Percentiles rank a stretch among this genome's conserved stretches.
Conservation (phyloP, 2,113 vertebrate genomes). For the Gobiocypris rarus region DNA sequence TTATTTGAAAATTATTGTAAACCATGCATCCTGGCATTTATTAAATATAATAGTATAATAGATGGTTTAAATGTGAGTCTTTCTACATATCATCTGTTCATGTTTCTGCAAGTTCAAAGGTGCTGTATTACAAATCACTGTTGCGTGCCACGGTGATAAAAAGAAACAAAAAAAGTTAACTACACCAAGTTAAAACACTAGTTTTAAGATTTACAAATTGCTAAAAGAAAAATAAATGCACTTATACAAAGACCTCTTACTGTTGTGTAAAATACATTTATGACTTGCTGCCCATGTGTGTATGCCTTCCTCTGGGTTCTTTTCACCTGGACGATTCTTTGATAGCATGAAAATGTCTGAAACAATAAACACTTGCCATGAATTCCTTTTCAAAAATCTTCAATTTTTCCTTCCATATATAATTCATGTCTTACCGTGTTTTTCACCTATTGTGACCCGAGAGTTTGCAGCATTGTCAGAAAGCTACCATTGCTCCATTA, state of each 20-base stretch:
- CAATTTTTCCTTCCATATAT: neutral
- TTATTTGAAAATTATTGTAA: too few relatives aligned
- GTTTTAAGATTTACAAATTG: neutral
- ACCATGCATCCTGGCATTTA: too few relatives aligned
- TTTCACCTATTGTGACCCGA: neutral
- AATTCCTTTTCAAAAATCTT: neutral
- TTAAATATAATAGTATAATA: too few relatives aligned
- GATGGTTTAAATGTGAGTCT: too few relatives aligned
- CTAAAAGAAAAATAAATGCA: neutral
- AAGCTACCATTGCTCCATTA: neutral
- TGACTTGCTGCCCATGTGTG: constrained; percentile 22
- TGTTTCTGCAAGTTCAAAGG: neutral
- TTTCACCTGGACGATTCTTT: neutral
- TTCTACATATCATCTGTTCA: neutral
- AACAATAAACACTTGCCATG: neutral
- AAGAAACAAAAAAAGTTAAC: neutral
- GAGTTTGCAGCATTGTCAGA: neutral
- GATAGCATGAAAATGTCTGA: neutral
- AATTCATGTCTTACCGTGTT: neutral
- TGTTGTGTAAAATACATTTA: constrained; percentile 18
- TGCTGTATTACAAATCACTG: neutral
- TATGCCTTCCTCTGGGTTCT: neutral
- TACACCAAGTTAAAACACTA: neutral
- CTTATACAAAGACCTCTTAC: neutral
- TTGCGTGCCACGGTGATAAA: neutral